A percentile compares a stretch with the other conserved stretches of the same genome.
These are phyloP conservation scores for Gastracanthus pulcherrimus DNA, from an alignment of 2,888 invertebrate genomes.

Conservation along the genomic window DNA sequence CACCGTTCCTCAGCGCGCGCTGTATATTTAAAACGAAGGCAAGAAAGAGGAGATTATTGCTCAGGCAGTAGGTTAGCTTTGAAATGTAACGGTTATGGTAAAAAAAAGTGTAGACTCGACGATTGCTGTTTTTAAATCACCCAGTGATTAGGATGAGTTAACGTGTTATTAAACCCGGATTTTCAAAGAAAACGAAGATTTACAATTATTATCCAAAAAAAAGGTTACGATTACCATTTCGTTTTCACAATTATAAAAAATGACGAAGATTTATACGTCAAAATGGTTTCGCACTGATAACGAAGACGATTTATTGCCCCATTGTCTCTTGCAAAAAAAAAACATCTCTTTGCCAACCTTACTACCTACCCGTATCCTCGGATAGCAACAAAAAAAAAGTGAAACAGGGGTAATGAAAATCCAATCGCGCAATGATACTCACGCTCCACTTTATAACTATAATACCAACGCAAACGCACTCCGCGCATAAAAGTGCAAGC, in stretches of 20 bases:
- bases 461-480: too few species aligned
- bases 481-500: constrained; percentile 26
- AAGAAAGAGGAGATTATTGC: neutral
- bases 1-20: neutral
- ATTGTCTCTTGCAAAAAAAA: too few species aligned
- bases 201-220: too few species aligned
- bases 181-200: neutral
- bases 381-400: neutral
- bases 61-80: neutral
- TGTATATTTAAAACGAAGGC: neutral
- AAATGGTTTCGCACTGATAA: too few species aligned
- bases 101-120: neutral
- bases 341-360: too few species aligned
- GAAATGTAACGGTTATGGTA: neutral
- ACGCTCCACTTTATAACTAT: constrained; percentile 48
- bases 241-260: too few species aligned
- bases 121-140: too few species aligned
- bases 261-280: too few species aligned
- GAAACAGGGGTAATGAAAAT: constrained; percentile 18
- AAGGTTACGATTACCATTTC: too few species aligned
- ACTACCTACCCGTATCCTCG: neutral
- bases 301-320: too few species aligned
- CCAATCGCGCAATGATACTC: constrained; percentile 45
- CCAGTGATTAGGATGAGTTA: too few species aligned
- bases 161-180: too few species aligned